Percentiles rank a stretch among this genome's conserved stretches.
Evolutionary conservation across 1,140 invertebrate species (phyloP).

Genomic region (Drosophila serrata): DNA sequence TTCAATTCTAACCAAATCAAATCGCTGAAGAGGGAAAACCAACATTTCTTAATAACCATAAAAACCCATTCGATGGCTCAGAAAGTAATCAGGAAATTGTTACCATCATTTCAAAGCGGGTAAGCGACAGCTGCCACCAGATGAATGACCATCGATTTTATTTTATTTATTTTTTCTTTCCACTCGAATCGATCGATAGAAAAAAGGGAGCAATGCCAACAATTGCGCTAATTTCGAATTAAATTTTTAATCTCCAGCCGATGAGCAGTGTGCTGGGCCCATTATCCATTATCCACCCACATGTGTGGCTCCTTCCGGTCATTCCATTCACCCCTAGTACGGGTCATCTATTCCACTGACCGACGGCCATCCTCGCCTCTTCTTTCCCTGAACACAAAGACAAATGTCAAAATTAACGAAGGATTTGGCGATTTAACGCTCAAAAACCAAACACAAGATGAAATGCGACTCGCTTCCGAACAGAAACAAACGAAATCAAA

Average conservation of each 20-base stretch:
- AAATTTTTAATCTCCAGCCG: conserved; percentile 77
- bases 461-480: conserved; percentile 58
- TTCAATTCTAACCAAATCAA: conserved; percentile 28
- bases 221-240: conserved; percentile 83
- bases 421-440: conserved; percentile 81
- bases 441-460: conserved; percentile 73
- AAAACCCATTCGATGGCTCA: conserved; percentile 58
- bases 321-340: conserved; percentile 48
- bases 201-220: conserved; percentile 75
- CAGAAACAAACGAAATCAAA: conserved; percentile 40
- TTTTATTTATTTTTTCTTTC: conserved; percentile 74
- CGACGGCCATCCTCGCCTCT: conserved; percentile 50
- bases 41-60: conserved; percentile 62
- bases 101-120: conserved; percentile 57
- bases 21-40: conserved; percentile 39
- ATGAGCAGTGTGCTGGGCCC: conserved; percentile 52
- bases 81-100: conserved; percentile 79
- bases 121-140: conserved; percentile 40
- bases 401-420: conserved; percentile 81
- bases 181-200: conserved; percentile 38
- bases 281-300: conserved; percentile 62
- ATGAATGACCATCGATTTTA: conserved; percentile 54
- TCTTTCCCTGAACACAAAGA: conserved; percentile 39
- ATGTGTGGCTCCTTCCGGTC: conserved; percentile 46
- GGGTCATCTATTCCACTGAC: conserved; percentile 60